Conservation (phyloP, 2,888 invertebrate species). For the Drosophila ustulata region DNA sequence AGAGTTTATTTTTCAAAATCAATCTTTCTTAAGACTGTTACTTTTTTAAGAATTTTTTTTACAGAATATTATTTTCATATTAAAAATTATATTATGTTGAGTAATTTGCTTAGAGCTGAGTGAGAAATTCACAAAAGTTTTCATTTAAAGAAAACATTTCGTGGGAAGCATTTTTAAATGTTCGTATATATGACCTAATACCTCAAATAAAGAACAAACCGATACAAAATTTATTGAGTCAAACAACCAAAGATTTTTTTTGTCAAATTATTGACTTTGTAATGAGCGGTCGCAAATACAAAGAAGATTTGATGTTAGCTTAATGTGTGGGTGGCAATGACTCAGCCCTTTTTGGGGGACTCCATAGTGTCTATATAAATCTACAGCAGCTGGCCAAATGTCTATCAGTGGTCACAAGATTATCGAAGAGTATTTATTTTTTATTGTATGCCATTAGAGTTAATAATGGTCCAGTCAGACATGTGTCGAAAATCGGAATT, state of each 20-base stretch:
- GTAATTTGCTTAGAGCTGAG: no score
- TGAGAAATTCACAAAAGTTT: no score
- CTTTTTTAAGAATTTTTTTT: no score
- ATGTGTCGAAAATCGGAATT: slow-evolving; percentile 70
- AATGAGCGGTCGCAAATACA: slow-evolving; percentile 18
- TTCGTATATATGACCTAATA: no score
- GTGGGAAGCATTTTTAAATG: no score
- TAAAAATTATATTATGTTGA: no score
- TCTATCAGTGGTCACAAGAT: neutral
- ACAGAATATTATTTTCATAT: no score
- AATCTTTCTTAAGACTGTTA: no score
- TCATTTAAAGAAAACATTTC: no score
- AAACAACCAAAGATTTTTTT: neutral
- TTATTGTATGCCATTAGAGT: slow-evolving; percentile 38
- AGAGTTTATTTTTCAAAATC: no score
- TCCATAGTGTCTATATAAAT: slow-evolving; percentile 20
- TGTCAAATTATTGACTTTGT: slow-evolving; percentile 13
- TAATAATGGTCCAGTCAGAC: slow-evolving; percentile 50
- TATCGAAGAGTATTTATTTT: slow-evolving; percentile 13
- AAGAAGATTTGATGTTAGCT: slow-evolving; percentile 1
- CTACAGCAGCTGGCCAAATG: slow-evolving; percentile 26
- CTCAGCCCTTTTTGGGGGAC: slow-evolving; percentile 26
- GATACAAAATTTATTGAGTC: neutral
- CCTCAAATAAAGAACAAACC: no score
- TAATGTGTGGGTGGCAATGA: slow-evolving; percentile 44